Base-by-base conservation (phyloP, 2,797 vertebrate species). In the Eulemur rubriventer region DNA sequence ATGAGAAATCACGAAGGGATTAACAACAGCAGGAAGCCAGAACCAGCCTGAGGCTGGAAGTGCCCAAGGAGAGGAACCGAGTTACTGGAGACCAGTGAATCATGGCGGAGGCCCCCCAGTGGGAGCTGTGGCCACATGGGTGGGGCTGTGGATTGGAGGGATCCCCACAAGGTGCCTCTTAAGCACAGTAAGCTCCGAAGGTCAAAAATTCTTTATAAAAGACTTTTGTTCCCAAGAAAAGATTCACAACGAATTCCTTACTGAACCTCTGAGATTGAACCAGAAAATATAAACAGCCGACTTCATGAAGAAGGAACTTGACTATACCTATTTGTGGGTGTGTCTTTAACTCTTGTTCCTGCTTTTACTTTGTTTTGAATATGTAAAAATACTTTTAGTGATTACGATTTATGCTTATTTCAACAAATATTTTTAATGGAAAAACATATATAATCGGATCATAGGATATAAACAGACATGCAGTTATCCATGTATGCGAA, bases 361-460 rank as follows among this genome's bases (percentile, higher is more conserved):
- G 41, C 9, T 82, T 83, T 95, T 48, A 73, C 35, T 95, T 85
- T 59, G 35, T 75, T 91, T 91, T 52, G 33, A 72, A 86, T 87
- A 69, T 35, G 22, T 59, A 78, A 86, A 89, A 76, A 72, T 43
- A n/a, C 26, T 75, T 87, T 94, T 10, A 55, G 24, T 4, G 75
- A 89, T 89, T 69, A 41, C 52, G 38, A 80, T 33, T 78, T 79
- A 46, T n/a, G 57, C 50, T 65, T 91, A 72, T 69, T 89, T 94
- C 90, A 76, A 69, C 33, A 91, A 41, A 52, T 70, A 48, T n/a
- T 91, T 84, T 95, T 75, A 96, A 73, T 80, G 65, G 52, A 70
- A 92, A 92, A 57, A 41, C 30, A 72, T 52, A 26, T 57, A 30
- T 69, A 94, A 75, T 57, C 87, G 30, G 52, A 61, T 63, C 67